Conservation (phyloP, 2,797 vertebrate genomes). For the Propithecus deckenii region DNA sequence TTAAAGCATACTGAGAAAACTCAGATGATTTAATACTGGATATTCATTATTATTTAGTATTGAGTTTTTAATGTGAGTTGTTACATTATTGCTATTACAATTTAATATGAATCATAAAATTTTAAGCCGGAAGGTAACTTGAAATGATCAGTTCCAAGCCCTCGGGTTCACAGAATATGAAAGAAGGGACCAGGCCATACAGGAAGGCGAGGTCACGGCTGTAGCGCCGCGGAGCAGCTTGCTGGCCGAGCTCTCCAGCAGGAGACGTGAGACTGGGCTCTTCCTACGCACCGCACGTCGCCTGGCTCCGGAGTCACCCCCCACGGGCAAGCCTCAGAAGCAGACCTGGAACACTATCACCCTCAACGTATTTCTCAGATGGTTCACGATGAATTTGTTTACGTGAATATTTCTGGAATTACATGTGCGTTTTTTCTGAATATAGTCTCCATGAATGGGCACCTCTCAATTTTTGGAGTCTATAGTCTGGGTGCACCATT, state of each 20-base stretch:
- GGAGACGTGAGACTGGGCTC: too few species aligned
- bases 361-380: not conserved
- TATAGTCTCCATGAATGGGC: not conserved
- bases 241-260: too few species aligned
- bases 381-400: not conserved
- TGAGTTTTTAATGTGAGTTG: not conserved
- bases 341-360: not conserved
- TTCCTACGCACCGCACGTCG: fast-evolving
- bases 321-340: not conserved
- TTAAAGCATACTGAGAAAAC: not conserved
- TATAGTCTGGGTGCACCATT: not conserved
- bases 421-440: not conserved
- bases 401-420: not conserved
- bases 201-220: not conserved
- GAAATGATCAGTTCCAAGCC: not conserved
- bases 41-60: not conserved
- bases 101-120: not conserved
- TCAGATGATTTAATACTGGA: not conserved
- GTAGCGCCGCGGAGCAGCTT: not conserved
- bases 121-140: not conserved
- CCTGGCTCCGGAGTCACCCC: fast-evolving
- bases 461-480: not conserved
- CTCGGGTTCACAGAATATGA: not conserved
- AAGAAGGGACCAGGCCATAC: not conserved
- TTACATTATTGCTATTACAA: not conserved